Base-by-base conservation (phyloP, 2,888 invertebrate genomes). In the Scelioninae gen. 1 region DNA sequence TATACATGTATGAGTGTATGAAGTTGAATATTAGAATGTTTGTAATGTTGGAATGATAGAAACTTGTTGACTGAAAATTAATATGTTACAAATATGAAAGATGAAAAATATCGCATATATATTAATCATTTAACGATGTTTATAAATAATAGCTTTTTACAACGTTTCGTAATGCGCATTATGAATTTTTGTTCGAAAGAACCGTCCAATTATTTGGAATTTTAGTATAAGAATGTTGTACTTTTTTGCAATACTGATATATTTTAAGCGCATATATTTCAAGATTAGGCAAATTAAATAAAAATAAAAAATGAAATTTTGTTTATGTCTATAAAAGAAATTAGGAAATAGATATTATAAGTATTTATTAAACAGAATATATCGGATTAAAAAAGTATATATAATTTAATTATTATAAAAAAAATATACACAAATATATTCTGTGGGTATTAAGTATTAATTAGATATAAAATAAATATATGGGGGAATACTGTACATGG, bases 191-290 rank as follows among this genome's bases (percentile, higher is more conserved):
- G 43, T 68, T 68, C 68, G 45, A 68, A 56, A 68, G 11, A 55
- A 45, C 68, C 68, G 68, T 68, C 68, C 68, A 56, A 49, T 68
- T 53, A 43, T 66, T 66, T 53, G 1, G 2, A 29, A 29, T 56
- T 32, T 23, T 51, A 16, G 16, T 51, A 29, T 34, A 9, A 7
- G 13, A 62, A 62, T 45, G 45, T 15, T 62, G 13, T 62, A 45
- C 45, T 62, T 62, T 62, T 62, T 45, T 62, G 45, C 60, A 62
- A 8, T 62, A 62, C 38, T 40, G n/a, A 58, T 23, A 5, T 38
- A 38, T 16, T 49, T 49, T 16, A 23, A 23, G 23, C 23, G 23
- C 23, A 23, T 23, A 2, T 4, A 23, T 23, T 23, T 23, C 1
- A 23, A 23, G 23, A 23, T 4, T 23, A 4, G 23, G 4, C 23